Evolutionary conservation across 2,113 vertebrate genomes (phyloP).

Genomic region (Petrocephalus zakoni): DNA sequence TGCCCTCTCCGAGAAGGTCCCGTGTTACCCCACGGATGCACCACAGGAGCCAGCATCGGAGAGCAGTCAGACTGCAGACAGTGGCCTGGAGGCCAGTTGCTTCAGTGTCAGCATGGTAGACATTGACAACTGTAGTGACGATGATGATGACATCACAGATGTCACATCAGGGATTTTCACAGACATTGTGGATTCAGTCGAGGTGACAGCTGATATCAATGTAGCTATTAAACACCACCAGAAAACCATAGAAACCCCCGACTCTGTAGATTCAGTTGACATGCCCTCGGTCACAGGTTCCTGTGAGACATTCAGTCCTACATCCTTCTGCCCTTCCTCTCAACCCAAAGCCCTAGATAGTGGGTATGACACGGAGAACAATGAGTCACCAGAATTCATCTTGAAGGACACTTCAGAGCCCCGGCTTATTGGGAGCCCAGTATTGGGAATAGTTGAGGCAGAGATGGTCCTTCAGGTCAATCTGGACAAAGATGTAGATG

Average conservation of each 20-base stretch:
- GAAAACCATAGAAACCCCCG: constrained; percentile 64
- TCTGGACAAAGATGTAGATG: constrained; percentile 37
- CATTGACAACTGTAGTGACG: constrained; percentile 59
- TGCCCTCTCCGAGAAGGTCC: constrained; percentile 33
- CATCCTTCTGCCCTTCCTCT: constrained; percentile 52
- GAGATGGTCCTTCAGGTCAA: constrained; percentile 59
- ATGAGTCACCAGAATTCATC: constrained; percentile 87
- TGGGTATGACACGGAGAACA: constrained; percentile 94
- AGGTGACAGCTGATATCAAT: constrained; percentile 50
- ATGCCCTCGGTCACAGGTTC: constrained; percentile 69
- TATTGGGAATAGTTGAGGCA: constrained; percentile 38
- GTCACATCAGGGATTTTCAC: constrained; percentile 70
- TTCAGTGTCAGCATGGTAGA: constrained; percentile 57
- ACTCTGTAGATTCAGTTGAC: constrained; percentile 68
- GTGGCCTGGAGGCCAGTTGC: constrained; percentile 48
- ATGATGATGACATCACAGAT: constrained; percentile 63
- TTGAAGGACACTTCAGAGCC: constrained; percentile 75
- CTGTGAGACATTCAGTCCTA: constrained; percentile 69
- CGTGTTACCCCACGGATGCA: constrained; percentile 33
- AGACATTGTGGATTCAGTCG: constrained; percentile 65
- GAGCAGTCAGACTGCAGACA: constrained; percentile 25
- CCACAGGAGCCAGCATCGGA: constrained; percentile 38
- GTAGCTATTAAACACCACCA: constrained; percentile 59
- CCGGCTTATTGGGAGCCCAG: constrained; percentile 35
- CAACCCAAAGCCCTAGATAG: constrained; percentile 85